phyloP scores from a whole-genome alignment of 2,888 invertebrate genomes.

The Melieria omissa region DNA sequence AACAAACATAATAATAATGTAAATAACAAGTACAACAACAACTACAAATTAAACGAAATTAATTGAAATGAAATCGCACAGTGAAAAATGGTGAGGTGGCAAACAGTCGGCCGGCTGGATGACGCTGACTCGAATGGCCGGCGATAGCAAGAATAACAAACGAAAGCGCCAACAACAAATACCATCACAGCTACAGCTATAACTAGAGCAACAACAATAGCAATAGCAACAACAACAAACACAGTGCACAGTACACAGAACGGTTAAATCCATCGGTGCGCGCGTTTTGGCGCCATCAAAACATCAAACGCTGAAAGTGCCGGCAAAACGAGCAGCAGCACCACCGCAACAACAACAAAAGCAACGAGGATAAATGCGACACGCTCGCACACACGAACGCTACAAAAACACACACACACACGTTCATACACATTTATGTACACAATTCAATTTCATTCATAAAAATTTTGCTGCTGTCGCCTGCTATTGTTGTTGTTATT shows the following conservation, averaged over 20 bases:
- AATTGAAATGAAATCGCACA: background rate
- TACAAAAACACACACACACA: slow-evolving; percentile 5
- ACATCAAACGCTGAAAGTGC: slow-evolving; percentile 15
- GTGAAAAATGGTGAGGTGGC: too few relatives aligned
- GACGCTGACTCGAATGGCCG: background rate
- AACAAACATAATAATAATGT: too few relatives aligned
- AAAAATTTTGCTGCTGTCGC: slow-evolving; percentile 26
- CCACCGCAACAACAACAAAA: slow-evolving; percentile 4
- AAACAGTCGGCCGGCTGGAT: too few relatives aligned
- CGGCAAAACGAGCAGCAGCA: slow-evolving; percentile 7
- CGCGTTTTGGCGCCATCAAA: background rate
- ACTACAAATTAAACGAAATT: background rate
- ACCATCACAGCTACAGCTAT: background rate
- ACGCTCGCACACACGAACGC: background rate
- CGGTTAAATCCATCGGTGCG: background rate
- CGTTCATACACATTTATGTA: background rate
- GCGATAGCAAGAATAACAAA: background rate
- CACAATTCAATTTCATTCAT: slow-evolving; percentile 40
- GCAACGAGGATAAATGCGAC: slow-evolving; percentile 10
- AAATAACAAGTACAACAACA: too few relatives aligned
- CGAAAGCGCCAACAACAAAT: background rate
- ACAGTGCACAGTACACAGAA: too few relatives aligned
- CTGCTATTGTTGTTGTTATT: slow-evolving; percentile 6
- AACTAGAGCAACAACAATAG: background rate
- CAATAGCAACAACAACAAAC: too few relatives aligned